These are phyloP conservation scores for Napeogenes sylphis DNA, from an alignment of 2,888 invertebrate genomes.

Conservation along the genomic window DNA sequence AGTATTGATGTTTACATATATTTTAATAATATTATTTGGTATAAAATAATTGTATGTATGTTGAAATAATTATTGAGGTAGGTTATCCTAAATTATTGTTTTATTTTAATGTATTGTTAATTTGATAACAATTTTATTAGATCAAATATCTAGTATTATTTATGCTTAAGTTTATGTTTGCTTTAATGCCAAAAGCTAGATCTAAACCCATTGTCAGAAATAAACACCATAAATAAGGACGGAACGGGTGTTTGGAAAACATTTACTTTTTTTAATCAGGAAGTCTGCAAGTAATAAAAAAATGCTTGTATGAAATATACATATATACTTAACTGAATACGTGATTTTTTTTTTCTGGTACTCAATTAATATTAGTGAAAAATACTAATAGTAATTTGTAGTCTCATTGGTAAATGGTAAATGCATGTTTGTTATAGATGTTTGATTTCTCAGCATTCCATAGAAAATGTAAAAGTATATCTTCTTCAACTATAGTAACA, in stretches of 20 bases:
- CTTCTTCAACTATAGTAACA: no score
- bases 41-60: constrained; percentile 9
- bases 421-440: not conserved
- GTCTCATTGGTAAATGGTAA: not conserved
- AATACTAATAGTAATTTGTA: not conserved
- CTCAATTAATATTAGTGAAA: not conserved
- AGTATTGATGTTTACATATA: constrained; percentile 30
- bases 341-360: no score
- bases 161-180: not conserved
- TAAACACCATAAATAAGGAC: not conserved
- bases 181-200: constrained; percentile 59
- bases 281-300: not conserved
- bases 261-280: no score
- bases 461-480: constrained; percentile 4
- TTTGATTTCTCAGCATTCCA: constrained; percentile 24
- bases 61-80: constrained; percentile 7
- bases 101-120: constrained; percentile 16
- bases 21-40: constrained; percentile 26
- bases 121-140: constrained; percentile 29
- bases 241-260: not conserved
- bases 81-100: constrained; percentile 2
- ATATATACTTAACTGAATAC: not conserved
- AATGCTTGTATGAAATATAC: not conserved
- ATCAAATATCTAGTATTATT: not conserved
- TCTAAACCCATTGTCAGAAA: constrained; percentile 31